Base-by-base conservation (phyloP, 2,113 vertebrate genomes). In the Amazona guildingii region DNA sequence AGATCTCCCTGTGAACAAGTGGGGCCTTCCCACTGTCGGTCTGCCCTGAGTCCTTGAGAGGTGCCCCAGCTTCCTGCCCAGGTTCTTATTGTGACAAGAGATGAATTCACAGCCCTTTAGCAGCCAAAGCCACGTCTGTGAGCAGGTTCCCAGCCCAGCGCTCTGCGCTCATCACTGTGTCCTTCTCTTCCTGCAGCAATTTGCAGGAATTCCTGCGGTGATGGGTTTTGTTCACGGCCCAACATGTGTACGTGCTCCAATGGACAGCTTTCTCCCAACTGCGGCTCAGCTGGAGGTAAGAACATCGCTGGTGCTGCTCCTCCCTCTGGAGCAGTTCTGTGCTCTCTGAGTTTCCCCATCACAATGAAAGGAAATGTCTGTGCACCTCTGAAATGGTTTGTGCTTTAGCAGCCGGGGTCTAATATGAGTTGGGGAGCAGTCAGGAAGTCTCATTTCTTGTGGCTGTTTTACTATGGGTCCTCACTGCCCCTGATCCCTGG, bases 161-260 rank as follows among this genome's bases (percentile, higher is more conserved):
- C 21, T 0, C 1, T 35, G 44, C 5, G 39, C 62, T 91, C 2
- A 83, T 18, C 9, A 0, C 57, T 2, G 17, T 57, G 74, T 83
- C 44, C 88, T 74, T 21, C 20, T 61, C 55, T 93, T 31, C 88
- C 49, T 57, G 4, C 97, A 99, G 99, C 99, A 5, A 99, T 99
- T 87, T 99, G 99, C 96, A 98, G 99, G 95, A 99, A 99, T 96
- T 98, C 99, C 8, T 99, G 99, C 21, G 99, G 99, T 0, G 99
- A 99, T 77, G 99, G 99, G 10, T 99, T 99, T 97, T 99, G 99
- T 48, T 99, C 99, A 14, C 98, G 99, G 95, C 99, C 99, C 11
- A 99, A 99, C 97, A 99, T 99, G 98, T 99, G 99, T 92, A 99
- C 99, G 25, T 99, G 99, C 87, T 98, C 99, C 37, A 99, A 98